phyloP scores from a whole-genome alignment of 2,113 vertebrate genomes.

The Corapipo altera region DNA sequence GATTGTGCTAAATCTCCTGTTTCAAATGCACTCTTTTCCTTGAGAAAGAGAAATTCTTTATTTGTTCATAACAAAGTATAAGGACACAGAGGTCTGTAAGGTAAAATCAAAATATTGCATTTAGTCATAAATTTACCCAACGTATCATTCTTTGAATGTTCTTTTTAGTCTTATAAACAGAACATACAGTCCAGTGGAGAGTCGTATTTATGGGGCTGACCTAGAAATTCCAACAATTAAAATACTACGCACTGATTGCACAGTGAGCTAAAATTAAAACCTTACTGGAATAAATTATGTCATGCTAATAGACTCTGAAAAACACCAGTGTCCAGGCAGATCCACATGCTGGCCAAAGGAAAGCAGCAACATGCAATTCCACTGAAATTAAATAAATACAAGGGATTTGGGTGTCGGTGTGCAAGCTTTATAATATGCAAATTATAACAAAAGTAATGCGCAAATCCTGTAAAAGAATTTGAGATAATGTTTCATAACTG shows the following conservation, averaged over 20 bases:
- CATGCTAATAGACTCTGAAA: constrained; percentile 32
- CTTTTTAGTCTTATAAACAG: neutral
- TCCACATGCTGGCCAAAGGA: rapidly evolving
- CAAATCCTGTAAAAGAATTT: neutral
- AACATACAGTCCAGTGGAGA: neutral
- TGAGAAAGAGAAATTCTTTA: neutral
- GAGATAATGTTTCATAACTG: neutral
- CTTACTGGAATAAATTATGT: constrained; percentile 38
- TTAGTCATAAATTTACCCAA: neutral
- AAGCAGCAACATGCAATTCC: neutral
- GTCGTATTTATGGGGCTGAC: neutral
- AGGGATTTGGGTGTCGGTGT: neutral
- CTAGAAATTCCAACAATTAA: constrained; percentile 20
- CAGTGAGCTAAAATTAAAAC: constrained; percentile 49
- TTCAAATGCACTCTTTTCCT: neutral
- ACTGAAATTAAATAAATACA: neutral
- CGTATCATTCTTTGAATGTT: neutral
- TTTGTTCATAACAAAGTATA: neutral
- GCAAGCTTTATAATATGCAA: neutral
- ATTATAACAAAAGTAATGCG: neutral
- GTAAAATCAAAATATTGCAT: neutral
- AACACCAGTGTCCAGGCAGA: neutral
- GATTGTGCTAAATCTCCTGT: neutral
- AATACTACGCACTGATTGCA: neutral
- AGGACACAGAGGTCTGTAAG: neutral